A percentile compares a stretch with the other conserved stretches of the same genome.
Evolutionary conservation across 2,113 vertebrate genomes (phyloP).

Genomic region (Phodopus roborovskii): DNA sequence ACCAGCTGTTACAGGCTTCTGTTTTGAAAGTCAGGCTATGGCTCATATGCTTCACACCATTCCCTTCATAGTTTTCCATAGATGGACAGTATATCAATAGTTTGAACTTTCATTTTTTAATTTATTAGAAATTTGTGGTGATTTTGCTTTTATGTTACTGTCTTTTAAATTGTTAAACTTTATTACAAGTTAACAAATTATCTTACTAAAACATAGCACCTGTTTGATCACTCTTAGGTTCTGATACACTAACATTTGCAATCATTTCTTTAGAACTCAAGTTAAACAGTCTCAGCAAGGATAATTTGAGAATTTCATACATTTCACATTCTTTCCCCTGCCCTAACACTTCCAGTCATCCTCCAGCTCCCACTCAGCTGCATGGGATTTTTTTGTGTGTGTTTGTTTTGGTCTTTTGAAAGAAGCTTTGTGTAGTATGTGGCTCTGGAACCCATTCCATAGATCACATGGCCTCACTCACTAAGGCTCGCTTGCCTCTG

Average conservation of each 20-base stretch:
- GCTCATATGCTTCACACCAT: neutral
- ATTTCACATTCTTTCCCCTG: neutral
- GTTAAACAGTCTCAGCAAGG: neutral
- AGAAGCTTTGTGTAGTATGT: no score
- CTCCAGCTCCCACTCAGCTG: neutral
- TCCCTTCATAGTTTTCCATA: neutral
- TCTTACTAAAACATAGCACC: neutral
- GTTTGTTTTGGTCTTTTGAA: neutral
- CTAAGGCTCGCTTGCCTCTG: neutral
- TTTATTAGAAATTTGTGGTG: neutral
- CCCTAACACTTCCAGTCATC: neutral
- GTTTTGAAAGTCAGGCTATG: neutral
- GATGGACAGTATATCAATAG: neutral
- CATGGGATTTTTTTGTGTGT: neutral
- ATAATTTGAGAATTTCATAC: neutral
- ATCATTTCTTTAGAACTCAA: neutral
- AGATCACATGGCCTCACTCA: neutral
- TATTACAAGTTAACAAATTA: neutral
- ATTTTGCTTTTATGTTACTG: neutral
- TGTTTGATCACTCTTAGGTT: neutral
- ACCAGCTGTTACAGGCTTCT: neutral
- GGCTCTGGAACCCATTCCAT: neutral
- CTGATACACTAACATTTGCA: neutral
- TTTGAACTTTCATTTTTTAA: constrained; percentile 17
- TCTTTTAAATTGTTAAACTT: neutral